phyloP scores from a whole-genome alignment of 2,797 vertebrate genomes.

The Anguilla marmorata region DNA sequence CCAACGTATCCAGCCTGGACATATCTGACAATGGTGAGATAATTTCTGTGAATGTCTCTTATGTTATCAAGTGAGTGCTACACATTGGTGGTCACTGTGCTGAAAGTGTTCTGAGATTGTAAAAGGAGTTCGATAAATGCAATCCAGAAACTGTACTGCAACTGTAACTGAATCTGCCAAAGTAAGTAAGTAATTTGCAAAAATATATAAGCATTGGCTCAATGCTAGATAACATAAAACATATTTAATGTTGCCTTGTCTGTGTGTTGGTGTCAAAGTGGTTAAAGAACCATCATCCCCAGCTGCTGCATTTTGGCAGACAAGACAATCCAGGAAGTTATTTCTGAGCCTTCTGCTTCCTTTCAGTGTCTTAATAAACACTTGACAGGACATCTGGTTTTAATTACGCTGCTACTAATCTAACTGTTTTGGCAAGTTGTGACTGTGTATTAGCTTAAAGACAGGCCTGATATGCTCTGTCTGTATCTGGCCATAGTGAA shows the following conservation, averaged over 20 bases:
- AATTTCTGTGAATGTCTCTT: neutral
- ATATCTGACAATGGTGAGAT: conserved; percentile 95
- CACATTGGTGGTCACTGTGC: neutral
- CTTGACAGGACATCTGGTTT: neutral
- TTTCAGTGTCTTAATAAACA: neutral
- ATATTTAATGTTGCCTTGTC: neutral
- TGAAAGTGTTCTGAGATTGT: neutral
- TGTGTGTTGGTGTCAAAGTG: neutral
- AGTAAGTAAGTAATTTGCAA: neutral
- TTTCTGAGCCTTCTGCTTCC: neutral
- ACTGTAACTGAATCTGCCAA: neutral
- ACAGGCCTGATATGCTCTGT: neutral
- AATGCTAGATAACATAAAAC: neutral
- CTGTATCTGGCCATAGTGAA: neutral
- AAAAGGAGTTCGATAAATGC: neutral
- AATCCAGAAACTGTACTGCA: neutral
- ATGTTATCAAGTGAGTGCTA: neutral
- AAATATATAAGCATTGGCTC: neutral
- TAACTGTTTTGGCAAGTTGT: neutral
- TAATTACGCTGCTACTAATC: conserved; percentile 17
- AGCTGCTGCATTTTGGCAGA: neutral
- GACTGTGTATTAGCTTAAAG: neutral
- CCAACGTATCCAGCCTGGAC: conserved; percentile 93
- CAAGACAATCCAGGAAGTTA: neutral
- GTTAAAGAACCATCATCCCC: neutral